Evolutionary conservation across 2,113 vertebrate genomes (phyloP), one percentile per base, ranked within the genome.

Genomic region (Phalacrocorax carbo): DNA sequence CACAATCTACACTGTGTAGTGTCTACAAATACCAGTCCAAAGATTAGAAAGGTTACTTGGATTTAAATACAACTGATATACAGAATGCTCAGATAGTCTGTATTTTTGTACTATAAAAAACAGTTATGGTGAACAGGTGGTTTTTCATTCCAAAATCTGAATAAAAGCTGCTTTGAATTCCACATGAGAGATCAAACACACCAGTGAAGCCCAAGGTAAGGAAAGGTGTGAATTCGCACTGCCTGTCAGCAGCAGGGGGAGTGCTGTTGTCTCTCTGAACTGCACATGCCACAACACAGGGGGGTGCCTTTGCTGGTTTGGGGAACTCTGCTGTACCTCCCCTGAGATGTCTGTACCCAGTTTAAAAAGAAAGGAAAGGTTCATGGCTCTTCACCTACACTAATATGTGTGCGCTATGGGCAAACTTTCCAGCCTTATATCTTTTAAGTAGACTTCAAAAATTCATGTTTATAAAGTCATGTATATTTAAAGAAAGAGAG

Each of bases 41-140:
- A 96, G 60, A 94, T 79, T 73, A 95, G 87, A 95, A 95, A 97
- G 70, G 52, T 69, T 93, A 76, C 44, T 91, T 97, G n/a, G 13
- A 96, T 93, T 90, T 97, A 96, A 96, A 96, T 58, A 34, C 58
- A 95, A 90, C 66, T 79, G 65, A 96, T 62, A 94, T 40, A 94
- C 76, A 90, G 93, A 90, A 96, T 49, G 81, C 71, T 95, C 62
- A 95, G 58, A 69, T 86, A 90, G 66, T 97, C 87, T 93, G 51
- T 69, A 83, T 89, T 96, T 97, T 80, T 96, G 26, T 90, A 85
- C 88, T 85, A 62, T 32, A 93, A 95, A 73, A 97, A 88, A 26
- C 66, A 92, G 60, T 91, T 93, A 93, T 17, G 32, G 52, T 51
- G 75, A 95, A 92, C 30, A 55, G 51, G 51, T 76, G 61, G 11